Conservation (phyloP, 2,888 invertebrate genomes). For the Corythucha ciliata region DNA sequence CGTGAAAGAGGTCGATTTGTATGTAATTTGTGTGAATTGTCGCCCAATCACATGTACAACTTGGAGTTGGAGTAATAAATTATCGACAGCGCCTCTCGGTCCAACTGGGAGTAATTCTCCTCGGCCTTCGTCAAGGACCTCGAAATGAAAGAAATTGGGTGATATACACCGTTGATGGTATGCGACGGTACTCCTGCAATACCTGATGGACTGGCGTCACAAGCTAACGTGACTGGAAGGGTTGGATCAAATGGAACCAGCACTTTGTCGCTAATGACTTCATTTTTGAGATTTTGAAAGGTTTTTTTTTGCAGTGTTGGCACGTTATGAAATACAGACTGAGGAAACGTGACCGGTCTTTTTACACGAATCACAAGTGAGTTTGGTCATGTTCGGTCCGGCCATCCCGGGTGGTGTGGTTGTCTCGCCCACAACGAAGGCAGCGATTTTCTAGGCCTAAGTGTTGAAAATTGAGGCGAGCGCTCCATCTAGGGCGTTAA, state of each 20-base stretch:
- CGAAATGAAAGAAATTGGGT: constrained; percentile 29
- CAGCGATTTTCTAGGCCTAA: too few relatives aligned
- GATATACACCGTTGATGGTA: constrained; percentile 19
- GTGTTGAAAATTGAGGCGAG: too few relatives aligned
- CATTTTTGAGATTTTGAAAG: constrained; percentile 30
- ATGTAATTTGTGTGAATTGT: constrained; percentile 10
- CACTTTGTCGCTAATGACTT: constrained; percentile 31
- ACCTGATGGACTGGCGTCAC: constrained; percentile 27
- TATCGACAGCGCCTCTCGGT: constrained; percentile 15
- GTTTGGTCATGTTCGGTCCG: too few relatives aligned
- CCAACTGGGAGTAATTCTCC: constrained; percentile 32
- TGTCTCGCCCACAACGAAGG: too few relatives aligned
- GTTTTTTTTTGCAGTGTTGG: constrained; percentile 28
- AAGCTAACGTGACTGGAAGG: constrained; percentile 27
- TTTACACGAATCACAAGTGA: too few relatives aligned
- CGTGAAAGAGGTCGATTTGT: constrained; percentile 15
- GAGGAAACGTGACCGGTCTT: too few relatives aligned
- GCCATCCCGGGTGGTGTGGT: too few relatives aligned
- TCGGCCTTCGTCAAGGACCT: constrained; percentile 36
- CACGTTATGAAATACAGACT: too few relatives aligned
- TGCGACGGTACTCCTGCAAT: constrained; percentile 25
- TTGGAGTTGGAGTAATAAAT: neutral
- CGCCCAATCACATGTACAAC: constrained; percentile 15
- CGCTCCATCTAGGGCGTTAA: too few relatives aligned
- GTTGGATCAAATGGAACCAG: constrained; percentile 32